Conservation (phyloP, 1,140 invertebrate species). For the Drosophila biarmipes region DNA sequence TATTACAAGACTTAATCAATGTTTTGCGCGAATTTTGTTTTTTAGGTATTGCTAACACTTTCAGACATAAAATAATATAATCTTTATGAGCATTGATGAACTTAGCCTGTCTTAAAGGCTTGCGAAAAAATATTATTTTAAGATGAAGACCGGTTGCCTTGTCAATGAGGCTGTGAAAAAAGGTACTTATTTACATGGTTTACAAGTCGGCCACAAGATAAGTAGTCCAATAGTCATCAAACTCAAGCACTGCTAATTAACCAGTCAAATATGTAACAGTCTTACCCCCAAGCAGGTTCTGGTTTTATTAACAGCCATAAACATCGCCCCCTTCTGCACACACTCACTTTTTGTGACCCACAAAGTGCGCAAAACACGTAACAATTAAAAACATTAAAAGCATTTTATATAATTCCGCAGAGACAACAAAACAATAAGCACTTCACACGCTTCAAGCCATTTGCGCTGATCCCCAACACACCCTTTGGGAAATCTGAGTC, state of each 20-base stretch:
- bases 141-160: not conserved
- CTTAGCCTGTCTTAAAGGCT: too few relatives aligned
- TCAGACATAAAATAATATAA: too few relatives aligned
- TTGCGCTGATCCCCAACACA: conserved; percentile 54
- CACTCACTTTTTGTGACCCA: conserved; percentile 29
- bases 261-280: not conserved
- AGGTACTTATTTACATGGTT: not conserved
- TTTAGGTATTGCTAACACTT: too few relatives aligned
- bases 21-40: too few relatives aligned
- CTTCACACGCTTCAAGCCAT: conserved; percentile 64
- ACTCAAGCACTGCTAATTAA: not conserved
- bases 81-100: too few relatives aligned
- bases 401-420: conserved; percentile 69
- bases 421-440: conserved; percentile 50
- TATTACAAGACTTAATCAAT: too few relatives aligned
- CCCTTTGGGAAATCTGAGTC: conserved; percentile 52
- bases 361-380: conserved; percentile 56
- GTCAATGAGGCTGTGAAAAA: not conserved
- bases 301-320: conserved; percentile 1
- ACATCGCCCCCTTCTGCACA: not conserved
- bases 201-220: not conserved
- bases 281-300: conserved; percentile 5
- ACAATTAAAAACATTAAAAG: conserved; percentile 79
- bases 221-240: not conserved
- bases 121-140: not conserved